These are phyloP conservation scores for Platalea minor DNA, from an alignment of 2,797 vertebrate genomes.

Conservation along the genomic window DNA sequence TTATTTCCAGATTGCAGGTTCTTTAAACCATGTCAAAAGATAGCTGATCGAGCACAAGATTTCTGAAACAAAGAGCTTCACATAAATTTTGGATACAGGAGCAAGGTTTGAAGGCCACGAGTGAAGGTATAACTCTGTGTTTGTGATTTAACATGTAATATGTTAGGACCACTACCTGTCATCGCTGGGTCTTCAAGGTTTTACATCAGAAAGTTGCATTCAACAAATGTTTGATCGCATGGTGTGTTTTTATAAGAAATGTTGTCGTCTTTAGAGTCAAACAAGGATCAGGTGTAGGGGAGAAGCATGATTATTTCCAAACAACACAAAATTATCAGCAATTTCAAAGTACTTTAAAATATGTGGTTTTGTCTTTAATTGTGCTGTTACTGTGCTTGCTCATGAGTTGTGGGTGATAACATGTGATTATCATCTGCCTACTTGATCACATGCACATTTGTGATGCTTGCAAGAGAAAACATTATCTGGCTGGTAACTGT, in stretches of 20 bases:
- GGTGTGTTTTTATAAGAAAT: not conserved
- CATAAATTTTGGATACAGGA: not conserved
- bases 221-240: not conserved
- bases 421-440: constrained; percentile 64
- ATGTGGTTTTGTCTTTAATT: constrained; percentile 36
- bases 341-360: not conserved
- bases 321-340: not conserved
- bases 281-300: not conserved
- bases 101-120: not conserved
- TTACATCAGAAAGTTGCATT: not conserved
- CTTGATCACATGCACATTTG: constrained; percentile 55
- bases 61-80: not conserved
- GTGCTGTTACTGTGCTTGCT: constrained; percentile 49
- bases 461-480: constrained; percentile 36
- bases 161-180: not conserved
- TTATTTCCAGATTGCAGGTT: not conserved
- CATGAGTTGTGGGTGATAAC: constrained; percentile 59
- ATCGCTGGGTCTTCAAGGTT: not conserved
- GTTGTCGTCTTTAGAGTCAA: not conserved
- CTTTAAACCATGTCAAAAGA: not conserved
- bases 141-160: not conserved
- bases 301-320: constrained; percentile 15
- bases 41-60: not conserved
- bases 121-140: not conserved
- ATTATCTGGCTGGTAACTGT: constrained; percentile 42